Base-by-base conservation (phyloP, 2,113 vertebrate species). In the Tursiops truncatus region DNA sequence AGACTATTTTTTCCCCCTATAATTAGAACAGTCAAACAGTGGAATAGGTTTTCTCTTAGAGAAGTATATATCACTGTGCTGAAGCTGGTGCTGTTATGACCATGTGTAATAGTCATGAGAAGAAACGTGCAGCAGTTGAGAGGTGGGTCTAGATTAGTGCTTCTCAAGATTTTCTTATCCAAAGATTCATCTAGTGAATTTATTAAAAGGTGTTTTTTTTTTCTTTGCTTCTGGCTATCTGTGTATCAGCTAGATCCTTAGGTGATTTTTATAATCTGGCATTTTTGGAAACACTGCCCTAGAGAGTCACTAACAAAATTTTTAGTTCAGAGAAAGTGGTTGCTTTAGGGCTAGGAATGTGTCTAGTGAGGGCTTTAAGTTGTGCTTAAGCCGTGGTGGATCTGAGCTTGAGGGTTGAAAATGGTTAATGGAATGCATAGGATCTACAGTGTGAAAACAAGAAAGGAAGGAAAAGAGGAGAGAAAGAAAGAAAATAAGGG, bases 401-500 rank as follows among this genome's bases (percentile, higher is more conserved):
- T 47, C 7, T 28, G 62, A 26, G 8, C 6, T 41, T 23, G 36
- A 80, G 33, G 33, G 8, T 5, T 88, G 33, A 65, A 89, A 80
- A 26, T 5, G 10, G 17, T 15, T 20, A 63, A 31, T 56, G 1
- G 9, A 80, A 10, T 23, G 4, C 10, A 88, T 73, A 67, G 20
- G 20, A 67, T 33, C 36, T 65, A 17, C 56, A 6, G 4, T 31
- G 10, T 95, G n/a, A 80, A 84, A 97, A 74, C 12, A 21, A 14
- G 28, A 38, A 76, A 83, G 21, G 11, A 76, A 26, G 47, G 56
- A 38, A 68, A 63, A 25, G 25, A 44, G 33, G 18, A 33, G 3
- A 44, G 9, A 20, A 18, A 10, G 10, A 26, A 1, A 71, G 20
- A 26, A 1, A 20, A 41, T 7, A 17, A 0, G 9, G 8, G 3